Evolutionary conservation across 2,797 vertebrate species (phyloP).

Genomic region (Sternarchorhynchus goeldii): DNA sequence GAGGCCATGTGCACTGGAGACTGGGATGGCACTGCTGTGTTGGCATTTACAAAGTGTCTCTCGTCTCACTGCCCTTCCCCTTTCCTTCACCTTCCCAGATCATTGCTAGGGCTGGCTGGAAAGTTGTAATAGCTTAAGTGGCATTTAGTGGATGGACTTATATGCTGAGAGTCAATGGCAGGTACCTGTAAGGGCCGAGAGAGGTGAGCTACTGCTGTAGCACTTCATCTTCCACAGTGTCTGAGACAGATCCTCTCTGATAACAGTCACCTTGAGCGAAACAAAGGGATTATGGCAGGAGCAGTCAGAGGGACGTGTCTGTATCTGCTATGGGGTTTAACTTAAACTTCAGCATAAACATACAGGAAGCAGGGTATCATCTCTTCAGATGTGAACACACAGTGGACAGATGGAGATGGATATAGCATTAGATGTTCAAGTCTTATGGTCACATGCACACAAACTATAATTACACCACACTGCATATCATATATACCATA

Average conservation of each 20-base stretch:
- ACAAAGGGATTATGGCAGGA: slow-evolving; percentile 70
- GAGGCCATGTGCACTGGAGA: slow-evolving; percentile 16
- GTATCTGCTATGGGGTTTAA: neutral
- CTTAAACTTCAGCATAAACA: slow-evolving; percentile 14
- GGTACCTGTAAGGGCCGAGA: slow-evolving; percentile 71
- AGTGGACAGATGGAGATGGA: neutral
- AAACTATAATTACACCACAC: too few species aligned
- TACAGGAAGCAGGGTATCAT: slow-evolving; percentile 1
- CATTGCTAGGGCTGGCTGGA: slow-evolving; percentile 71
- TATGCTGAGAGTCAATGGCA: slow-evolving; percentile 76
- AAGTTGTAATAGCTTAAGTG: slow-evolving; percentile 82
- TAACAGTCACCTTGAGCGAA: slow-evolving; percentile 78
- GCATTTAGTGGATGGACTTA: slow-evolving; percentile 77
- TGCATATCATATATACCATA: too few species aligned
- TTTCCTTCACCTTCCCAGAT: slow-evolving; percentile 71
- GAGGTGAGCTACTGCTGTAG: slow-evolving; percentile 70
- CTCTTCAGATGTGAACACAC: neutral
- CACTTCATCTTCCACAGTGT: slow-evolving; percentile 73
- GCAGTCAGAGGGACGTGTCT: slow-evolving; percentile 52
- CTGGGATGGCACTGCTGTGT: slow-evolving; percentile 60
- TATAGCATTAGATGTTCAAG: neutral
- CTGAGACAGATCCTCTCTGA: slow-evolving; percentile 68
- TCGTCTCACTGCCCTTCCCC: slow-evolving; percentile 67
- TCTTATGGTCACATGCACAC: neutral
- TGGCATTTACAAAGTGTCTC: slow-evolving; percentile 74